Percentiles rank a stretch among this genome's conserved stretches.
Conservation (phyloP, 1,140 invertebrate genomes). For the Aphaenogaster floridana region DNA sequence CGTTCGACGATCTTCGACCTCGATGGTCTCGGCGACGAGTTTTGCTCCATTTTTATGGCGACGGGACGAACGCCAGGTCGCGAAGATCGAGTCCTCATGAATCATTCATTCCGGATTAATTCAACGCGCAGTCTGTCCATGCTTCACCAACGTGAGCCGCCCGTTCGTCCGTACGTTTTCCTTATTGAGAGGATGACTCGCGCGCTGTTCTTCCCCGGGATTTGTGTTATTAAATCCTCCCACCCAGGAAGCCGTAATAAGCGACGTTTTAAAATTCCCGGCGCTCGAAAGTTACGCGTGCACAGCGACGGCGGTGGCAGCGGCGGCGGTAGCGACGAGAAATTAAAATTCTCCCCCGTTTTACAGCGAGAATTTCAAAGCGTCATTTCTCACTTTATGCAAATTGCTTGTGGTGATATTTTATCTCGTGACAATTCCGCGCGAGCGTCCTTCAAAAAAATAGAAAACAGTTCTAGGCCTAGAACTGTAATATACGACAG, state of each 20-base stretch:
- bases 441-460: neutral
- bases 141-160: neutral
- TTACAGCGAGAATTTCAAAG: constrained; percentile 41
- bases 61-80: neutral
- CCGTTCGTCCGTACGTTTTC: constrained; percentile 22
- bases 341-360: constrained; percentile 47
- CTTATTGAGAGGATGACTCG: constrained; percentile 29
- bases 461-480: neutral
- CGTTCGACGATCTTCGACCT: neutral
- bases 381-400: constrained; percentile 46
- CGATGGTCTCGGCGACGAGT: neutral
- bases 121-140: constrained; percentile 21
- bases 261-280: constrained; percentile 20
- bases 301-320: neutral
- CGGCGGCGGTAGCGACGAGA: neutral
- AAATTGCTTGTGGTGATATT: constrained; percentile 30
- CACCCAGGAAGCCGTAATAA: neutral
- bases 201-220: neutral
- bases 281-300: constrained; percentile 38
- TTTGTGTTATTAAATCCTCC: constrained; percentile 36
- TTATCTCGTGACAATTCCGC: neutral
- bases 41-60: neutral
- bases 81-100: constrained; percentile 32
- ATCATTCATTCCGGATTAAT: constrained; percentile 55
- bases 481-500: neutral